phyloP scores from a whole-genome alignment of 2,113 vertebrate species.

The Heterotis niloticus region DNA sequence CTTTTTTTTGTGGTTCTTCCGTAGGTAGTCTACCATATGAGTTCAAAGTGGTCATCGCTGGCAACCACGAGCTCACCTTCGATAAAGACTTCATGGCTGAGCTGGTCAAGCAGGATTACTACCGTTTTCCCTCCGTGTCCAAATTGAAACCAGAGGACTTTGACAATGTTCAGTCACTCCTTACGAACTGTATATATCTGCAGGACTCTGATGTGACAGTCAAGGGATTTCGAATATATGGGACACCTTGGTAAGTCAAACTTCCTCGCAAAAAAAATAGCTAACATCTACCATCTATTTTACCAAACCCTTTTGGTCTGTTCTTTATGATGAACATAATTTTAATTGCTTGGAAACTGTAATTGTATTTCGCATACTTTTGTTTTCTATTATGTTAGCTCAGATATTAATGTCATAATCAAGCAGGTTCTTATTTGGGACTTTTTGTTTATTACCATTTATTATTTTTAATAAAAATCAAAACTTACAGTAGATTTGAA shows the following conservation, averaged over 20 bases:
- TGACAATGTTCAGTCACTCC: conserved; percentile 96
- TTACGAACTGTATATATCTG: conserved; percentile 98
- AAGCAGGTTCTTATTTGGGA: too few relatives aligned
- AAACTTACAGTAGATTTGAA: too few relatives aligned
- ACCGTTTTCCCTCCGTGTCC: conserved; percentile 97
- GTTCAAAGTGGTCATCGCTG: conserved; percentile 98
- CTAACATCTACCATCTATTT: too few relatives aligned
- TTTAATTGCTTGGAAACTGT: background rate
- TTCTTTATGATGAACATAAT: too few relatives aligned
- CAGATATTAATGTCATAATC: too few relatives aligned
- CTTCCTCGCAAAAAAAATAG: too few relatives aligned
- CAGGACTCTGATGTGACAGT: conserved; percentile 97
- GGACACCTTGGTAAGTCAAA: conserved; percentile 87
- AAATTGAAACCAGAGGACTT: conserved; percentile 99
- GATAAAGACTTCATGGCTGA: conserved; percentile 99
- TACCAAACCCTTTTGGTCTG: too few relatives aligned
- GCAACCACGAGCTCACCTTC: conserved; percentile 98
- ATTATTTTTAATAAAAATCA: too few relatives aligned
- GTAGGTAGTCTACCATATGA: conserved; percentile 93
- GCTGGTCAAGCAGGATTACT: conserved; percentile 99
- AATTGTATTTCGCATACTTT: background rate
- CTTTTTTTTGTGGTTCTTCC: conserved; percentile 48
- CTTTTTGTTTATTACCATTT: too few relatives aligned
- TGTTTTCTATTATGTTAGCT: too few relatives aligned
- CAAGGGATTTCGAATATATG: conserved; percentile 98